Evolutionary conservation across 2,888 invertebrate genomes (phyloP), one percentile per base, ranked within the genome.

Genomic region (Parelbella ahira): DNA sequence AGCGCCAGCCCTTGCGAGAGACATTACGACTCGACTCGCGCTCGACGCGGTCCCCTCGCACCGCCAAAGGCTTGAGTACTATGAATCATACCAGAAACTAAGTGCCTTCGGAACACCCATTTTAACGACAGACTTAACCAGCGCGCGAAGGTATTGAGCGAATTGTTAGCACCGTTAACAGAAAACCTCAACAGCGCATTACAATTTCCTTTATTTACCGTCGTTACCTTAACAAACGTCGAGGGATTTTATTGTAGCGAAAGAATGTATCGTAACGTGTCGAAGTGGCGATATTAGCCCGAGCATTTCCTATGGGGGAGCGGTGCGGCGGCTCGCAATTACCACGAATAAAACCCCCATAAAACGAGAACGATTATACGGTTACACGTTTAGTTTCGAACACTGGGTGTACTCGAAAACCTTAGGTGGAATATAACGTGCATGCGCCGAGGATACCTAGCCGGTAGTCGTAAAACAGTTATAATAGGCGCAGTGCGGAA

Each of bases 401-500:
- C 68, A 68, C 67, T 63, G 63, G 63, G 44, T 54, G 60, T 63
- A 68, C 58, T 68, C 59, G 54, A 70, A 71, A 69, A 61, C 54
- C 60, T 56, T 59, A 53, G 43, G 53, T 56, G 53, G 57, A 58
- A 63, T 70, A 64, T 61, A 60, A 69, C 65, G 60, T 69, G 68
- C 71, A 71, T 67, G 64, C 62, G 59, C 58, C 58, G 58, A 63
- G 68, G 68, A 76, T 73, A 66, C 70, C 67, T 69, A 65, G 68
- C 63, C 59, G 64, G 58, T 63, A 65, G 61, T 78, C 78, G 68
- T 81, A 80, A 80, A 79, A 63, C 68, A 62, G 73, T 75, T 73
- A 78, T 79, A 81, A 78, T 74, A 77, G 74, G 66, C 78, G 76
- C 74, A 79, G 66, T 79, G 79, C 76, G 77, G 77, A 79, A 81